A percentile compares a stretch with the other conserved stretches of the same genome.
phyloP scores from a whole-genome alignment of 2,113 vertebrate species.

The Epinephelus lanceolatus region DNA sequence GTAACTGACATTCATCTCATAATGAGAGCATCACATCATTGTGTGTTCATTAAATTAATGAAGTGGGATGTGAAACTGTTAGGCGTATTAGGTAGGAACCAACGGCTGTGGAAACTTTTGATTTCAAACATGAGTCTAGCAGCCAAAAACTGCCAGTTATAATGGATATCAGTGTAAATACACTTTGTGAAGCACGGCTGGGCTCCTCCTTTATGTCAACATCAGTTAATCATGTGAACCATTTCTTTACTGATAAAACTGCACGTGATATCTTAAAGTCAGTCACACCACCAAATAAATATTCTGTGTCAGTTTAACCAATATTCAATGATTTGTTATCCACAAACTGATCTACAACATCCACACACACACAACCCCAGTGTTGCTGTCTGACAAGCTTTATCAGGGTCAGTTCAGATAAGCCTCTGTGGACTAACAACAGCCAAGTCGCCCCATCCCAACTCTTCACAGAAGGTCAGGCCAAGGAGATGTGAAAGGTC shows the following conservation, averaged over 20 bases:
- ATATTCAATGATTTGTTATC: not conserved
- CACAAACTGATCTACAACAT: not conserved
- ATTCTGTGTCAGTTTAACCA: not conserved
- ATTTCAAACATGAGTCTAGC: not conserved
- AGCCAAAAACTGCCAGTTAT: not conserved
- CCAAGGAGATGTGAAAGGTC: constrained; percentile 42
- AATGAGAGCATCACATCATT: not conserved
- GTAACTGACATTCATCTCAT: not conserved
- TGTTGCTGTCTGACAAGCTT: constrained; percentile 3
- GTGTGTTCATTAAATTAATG: not conserved
- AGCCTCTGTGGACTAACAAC: constrained; percentile 29
- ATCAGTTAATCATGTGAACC: not conserved
- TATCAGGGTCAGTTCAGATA: constrained; percentile 54
- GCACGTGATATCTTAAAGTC: not conserved
- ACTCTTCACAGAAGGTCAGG: constrained; percentile 26
- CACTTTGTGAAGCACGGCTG: not conserved
- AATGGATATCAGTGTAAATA: not conserved
- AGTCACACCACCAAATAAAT: not conserved
- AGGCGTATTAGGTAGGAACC: not conserved
- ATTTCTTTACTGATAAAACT: not conserved
- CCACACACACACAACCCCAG: not conserved
- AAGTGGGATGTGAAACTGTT: not conserved
- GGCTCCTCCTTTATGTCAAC: not conserved
- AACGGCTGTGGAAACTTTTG: not conserved
- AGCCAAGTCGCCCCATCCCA: constrained; percentile 4